A percentile compares a stretch with the other conserved stretches of the same genome.
phyloP scores from a whole-genome alignment of 2,797 vertebrate species.

The Falco columbarius region DNA sequence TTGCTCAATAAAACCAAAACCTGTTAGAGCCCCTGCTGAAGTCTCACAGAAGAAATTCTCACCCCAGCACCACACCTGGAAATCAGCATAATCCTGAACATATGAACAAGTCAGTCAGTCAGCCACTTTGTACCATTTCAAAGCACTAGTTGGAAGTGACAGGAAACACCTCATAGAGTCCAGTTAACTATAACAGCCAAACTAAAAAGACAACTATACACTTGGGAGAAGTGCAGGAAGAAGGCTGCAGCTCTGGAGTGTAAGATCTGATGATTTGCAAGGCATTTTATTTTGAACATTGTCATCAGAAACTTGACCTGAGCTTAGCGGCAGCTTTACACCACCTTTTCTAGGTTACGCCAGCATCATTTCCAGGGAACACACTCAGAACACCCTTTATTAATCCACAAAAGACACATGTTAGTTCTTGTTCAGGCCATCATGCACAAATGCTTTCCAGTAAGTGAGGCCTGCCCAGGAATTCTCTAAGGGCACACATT shows the following conservation, averaged over 20 bases:
- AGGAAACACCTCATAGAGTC: background rate
- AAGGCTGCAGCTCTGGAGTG: background rate
- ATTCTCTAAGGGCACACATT: background rate
- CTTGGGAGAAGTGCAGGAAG: background rate
- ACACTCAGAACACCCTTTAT: background rate
- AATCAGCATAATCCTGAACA: background rate
- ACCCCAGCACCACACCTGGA: background rate
- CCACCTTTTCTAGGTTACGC: background rate
- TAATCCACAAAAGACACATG: background rate
- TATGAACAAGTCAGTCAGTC: background rate
- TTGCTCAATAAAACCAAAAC: background rate
- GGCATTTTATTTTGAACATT: background rate
- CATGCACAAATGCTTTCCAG: background rate
- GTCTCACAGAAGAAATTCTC: background rate
- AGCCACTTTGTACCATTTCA: background rate
- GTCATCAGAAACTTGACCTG: background rate
- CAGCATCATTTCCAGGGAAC: background rate
- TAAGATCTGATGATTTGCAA: background rate
- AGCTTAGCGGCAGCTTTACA: background rate
- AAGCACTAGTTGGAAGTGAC: background rate
- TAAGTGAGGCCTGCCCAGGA: background rate
- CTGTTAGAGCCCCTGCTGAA: background rate
- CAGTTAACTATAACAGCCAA: background rate
- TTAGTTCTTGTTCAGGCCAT: background rate
- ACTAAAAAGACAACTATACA: background rate